phyloP scores from a whole-genome alignment of 2,888 invertebrate species.

The Cataglyphis cursor region DNA sequence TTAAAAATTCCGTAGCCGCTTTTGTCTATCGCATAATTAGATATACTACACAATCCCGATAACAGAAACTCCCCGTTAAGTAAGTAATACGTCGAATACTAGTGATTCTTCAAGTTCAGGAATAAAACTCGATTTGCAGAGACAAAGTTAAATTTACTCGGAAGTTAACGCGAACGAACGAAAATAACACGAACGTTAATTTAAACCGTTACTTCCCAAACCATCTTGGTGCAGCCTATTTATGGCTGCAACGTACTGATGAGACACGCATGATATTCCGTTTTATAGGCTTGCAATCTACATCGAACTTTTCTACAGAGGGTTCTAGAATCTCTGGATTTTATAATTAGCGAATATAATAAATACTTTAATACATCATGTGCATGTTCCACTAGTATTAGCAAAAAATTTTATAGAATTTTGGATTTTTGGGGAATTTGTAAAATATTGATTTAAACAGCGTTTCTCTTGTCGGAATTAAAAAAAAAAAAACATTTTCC shows the following conservation, averaged over 20 bases:
- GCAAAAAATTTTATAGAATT: background rate
- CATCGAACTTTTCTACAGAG: background rate
- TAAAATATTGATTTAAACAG: background rate
- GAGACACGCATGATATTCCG: constrained; percentile 36
- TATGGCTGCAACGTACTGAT: constrained; percentile 11
- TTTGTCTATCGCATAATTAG: background rate
- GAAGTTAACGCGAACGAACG: constrained; percentile 33
- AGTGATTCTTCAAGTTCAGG: background rate
- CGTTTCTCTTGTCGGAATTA: background rate
- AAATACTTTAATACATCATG: background rate
- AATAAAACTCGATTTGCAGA: constrained; percentile 32
- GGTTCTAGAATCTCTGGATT: background rate
- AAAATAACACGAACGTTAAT: constrained; percentile 38
- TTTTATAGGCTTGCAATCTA: background rate
- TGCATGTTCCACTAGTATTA: background rate
- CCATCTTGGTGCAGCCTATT: constrained; percentile 30
- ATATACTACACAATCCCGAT: constrained; percentile 11
- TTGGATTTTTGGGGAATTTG: background rate
- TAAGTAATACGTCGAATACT: background rate
- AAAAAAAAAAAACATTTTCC: background rate
- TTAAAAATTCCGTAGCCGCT: constrained; percentile 3
- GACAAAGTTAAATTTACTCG: constrained; percentile 41
- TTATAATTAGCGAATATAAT: background rate
- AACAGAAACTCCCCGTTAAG: background rate
- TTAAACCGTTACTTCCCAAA: constrained; percentile 40